A percentile compares a stretch with the other conserved stretches of the same genome.
Evolutionary conservation across 1,140 invertebrate species (phyloP).

Genomic region (Zophobas atratus): DNA sequence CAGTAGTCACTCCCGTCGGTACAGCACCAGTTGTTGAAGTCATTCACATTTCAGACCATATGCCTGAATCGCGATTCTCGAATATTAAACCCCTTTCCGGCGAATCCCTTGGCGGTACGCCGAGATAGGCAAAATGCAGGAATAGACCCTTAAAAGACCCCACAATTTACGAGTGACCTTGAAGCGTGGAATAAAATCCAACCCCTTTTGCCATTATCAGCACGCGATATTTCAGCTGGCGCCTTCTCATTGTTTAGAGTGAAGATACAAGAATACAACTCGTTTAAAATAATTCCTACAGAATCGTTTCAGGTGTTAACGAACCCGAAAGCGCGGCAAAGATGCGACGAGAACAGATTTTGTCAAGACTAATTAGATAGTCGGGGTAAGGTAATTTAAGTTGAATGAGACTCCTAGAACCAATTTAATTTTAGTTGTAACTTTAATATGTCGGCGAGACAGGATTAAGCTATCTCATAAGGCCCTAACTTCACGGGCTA

Average conservation of each 20-base stretch:
- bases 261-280: background rate
- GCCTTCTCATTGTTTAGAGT: background rate
- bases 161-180: conserved; percentile 18
- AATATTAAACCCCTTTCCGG: conserved; percentile 29
- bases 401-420: conserved; percentile 13
- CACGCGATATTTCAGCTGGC: conserved; percentile 26
- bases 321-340: conserved; percentile 4
- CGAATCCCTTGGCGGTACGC: background rate
- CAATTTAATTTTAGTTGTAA: conserved; percentile 23
- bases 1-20: background rate
- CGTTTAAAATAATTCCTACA: background rate
- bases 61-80: conserved; percentile 2
- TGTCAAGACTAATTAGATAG: conserved; percentile 16
- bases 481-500: background rate
- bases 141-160: conserved; percentile 4
- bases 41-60: conserved; percentile 12
- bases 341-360: background rate
- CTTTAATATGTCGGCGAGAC: conserved; percentile 1
- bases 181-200: conserved; percentile 7
- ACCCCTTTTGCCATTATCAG: conserved; percentile 33
- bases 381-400: conserved; percentile 9
- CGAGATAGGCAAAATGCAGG: conserved; percentile 12
- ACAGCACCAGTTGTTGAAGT: background rate
- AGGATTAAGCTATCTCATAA: conserved; percentile 7
- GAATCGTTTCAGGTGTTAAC: conserved; percentile 32